Evolutionary conservation across 2,888 invertebrate species (phyloP), one percentile per base, ranked within the genome.

Genomic region (Apamea anceps): DNA sequence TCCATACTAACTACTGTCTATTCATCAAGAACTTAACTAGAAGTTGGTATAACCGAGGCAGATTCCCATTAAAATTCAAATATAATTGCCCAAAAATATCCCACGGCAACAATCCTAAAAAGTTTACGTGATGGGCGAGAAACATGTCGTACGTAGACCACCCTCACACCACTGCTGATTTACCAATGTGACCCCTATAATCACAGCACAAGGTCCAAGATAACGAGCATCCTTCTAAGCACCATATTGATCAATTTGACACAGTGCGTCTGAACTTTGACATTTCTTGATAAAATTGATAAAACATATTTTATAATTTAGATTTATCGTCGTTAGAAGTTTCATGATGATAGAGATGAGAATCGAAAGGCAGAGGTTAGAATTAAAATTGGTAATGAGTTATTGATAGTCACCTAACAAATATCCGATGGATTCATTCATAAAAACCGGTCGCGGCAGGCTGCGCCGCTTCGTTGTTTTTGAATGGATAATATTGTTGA

Each of bases 361-460:
- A 86, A 86, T 87, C 74, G 81, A 80, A 80, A 79, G 76, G 45
- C 45, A 75, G 77, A 82, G 42, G 54, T 81, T 72, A 37, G 72
- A 80, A 77, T 86, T 85, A 79, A 85, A 87, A 87, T 87, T 87
- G 83, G 74, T 85, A 82, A 88, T 85, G 77, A 82, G 83, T 88
- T 88, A 89, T 90, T 88, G 90, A 91, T 87, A 88, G 90, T 85
- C 75, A 66, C 21, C 75, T 86, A 87, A 86, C 87, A 88, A 90
- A 86, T 89, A 90, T 85, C 80, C 86, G 85, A 86, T 77, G 71
- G 80, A 77, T 91, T 90, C 91, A 91, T 92, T 92, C 92, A 92
- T 92, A 91, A 92, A 89, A 90, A 90, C 89, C 85, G 86, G 86
- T 84, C 85, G 80, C 81, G 73, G 67, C 76, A 68, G 85, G 87